These are phyloP conservation scores for Cephus cinctus DNA, from an alignment of 1,140 invertebrate genomes.

Conservation along the genomic window DNA sequence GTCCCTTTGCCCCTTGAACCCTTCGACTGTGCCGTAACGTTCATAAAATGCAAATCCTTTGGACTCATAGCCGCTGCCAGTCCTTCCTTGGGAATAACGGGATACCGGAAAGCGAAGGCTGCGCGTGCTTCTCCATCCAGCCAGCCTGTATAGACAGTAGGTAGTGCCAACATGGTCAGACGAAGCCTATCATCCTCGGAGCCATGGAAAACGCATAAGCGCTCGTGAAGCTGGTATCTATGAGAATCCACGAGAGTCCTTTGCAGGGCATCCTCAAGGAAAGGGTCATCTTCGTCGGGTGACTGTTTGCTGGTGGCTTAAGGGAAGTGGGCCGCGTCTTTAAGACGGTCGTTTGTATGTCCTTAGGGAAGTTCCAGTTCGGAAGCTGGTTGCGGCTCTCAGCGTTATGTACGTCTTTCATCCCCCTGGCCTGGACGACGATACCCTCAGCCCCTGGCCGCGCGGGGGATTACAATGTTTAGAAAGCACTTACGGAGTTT, in stretches of 20 bases:
- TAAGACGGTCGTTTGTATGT: slow-evolving; percentile 6
- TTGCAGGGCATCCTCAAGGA: too few species aligned
- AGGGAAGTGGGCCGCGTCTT: background rate
- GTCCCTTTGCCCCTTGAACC: background rate
- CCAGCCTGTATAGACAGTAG: background rate
- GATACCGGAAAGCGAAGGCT: too few species aligned
- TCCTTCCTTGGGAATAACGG: background rate
- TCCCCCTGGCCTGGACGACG: too few species aligned
- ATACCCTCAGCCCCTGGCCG: too few species aligned
- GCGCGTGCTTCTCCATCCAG: background rate
- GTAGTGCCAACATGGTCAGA: background rate
- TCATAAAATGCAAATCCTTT: slow-evolving; percentile 4
- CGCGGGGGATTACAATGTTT: slow-evolving; percentile 35
- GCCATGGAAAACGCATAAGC: background rate
- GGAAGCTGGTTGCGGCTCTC: too few species aligned
- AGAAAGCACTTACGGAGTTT: slow-evolving; percentile 27
- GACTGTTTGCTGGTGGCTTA: slow-evolving; percentile 2
- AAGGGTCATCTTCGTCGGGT: slow-evolving; percentile 3
- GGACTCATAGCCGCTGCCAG: background rate
- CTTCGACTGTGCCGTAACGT: background rate
- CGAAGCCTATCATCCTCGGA: background rate
- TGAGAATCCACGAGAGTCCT: too few species aligned
- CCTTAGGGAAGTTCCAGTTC: slow-evolving; percentile 2
- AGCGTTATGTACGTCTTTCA: too few species aligned
- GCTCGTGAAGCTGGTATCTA: background rate